phyloP scores from a whole-genome alignment of 2,113 vertebrate genomes.

The Sakesphorus luctuosus region DNA sequence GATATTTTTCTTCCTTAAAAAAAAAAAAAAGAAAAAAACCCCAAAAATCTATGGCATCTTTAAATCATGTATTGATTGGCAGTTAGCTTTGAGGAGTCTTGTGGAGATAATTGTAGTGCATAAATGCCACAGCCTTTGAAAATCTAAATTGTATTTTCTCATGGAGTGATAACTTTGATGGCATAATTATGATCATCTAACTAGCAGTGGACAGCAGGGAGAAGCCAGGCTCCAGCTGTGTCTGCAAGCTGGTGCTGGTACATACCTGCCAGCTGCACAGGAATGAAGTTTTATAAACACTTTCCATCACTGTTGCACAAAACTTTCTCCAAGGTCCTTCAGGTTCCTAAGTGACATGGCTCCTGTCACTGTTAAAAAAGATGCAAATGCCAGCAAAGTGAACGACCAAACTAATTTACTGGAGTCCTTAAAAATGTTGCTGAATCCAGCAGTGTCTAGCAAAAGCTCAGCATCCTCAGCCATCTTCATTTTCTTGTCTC shows the following conservation, averaged over 20 bases:
- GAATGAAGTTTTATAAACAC: not conserved
- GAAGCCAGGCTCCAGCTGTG: slow-evolving; percentile 3
- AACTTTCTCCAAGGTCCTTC: not conserved
- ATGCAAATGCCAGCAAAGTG: not conserved
- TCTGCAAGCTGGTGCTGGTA: not conserved
- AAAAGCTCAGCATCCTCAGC: not conserved
- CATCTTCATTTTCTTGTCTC: not conserved
- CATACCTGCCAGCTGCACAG: not conserved
- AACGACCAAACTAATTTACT: not conserved
- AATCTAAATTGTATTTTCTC: not conserved
- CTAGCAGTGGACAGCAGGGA: not conserved
- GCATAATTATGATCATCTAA: not conserved
- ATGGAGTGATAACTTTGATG: not conserved
- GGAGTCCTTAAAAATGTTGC: not conserved
- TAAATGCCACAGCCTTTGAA: not conserved
- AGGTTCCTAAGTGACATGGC: not conserved
- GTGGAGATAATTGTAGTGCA: not conserved
- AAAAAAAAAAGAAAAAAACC: not conserved
- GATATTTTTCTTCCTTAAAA: not conserved
- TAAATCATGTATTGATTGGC: not conserved
- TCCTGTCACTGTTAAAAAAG: not conserved
- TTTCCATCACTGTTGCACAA: not conserved
- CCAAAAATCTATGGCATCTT: not conserved
- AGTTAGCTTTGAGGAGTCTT: not conserved
- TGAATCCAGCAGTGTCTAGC: not conserved